These are phyloP conservation scores for Eurois occulta DNA, from an alignment of 2,888 invertebrate species.

Conservation along the genomic window DNA sequence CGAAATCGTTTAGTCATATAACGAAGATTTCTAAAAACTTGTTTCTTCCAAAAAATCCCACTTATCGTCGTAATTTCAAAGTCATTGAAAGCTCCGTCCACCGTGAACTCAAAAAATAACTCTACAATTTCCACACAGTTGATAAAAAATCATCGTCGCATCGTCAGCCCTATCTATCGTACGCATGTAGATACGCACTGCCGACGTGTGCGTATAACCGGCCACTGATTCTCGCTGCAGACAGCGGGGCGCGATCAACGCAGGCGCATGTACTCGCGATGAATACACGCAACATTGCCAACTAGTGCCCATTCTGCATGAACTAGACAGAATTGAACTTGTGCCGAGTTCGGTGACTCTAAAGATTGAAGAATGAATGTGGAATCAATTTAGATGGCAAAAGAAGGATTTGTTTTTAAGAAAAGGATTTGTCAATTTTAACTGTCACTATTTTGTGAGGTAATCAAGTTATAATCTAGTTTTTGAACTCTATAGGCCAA, in stretches of 20 bases:
- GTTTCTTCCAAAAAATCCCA: background rate
- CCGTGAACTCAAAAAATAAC: background rate
- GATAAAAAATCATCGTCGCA: background rate
- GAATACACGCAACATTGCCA: conserved; percentile 62
- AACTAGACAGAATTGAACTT: conserved; percentile 57
- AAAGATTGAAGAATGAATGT: conserved; percentile 36
- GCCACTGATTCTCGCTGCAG: conserved; percentile 68
- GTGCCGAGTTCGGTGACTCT: conserved; percentile 56
- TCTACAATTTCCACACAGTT: background rate
- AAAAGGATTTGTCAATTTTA: conserved; percentile 37
- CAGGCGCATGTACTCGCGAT: conserved; percentile 52
- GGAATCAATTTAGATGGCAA: conserved; percentile 35
- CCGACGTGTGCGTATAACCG: conserved; percentile 59
- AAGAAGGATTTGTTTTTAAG: conserved; percentile 15
- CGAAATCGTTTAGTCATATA: background rate
- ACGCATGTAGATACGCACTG: conserved; percentile 50
- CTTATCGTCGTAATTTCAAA: background rate
- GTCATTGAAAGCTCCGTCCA: background rate
- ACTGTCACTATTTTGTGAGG: conserved; percentile 29
- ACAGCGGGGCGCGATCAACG: conserved; percentile 76
- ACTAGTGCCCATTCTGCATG: conserved; percentile 60
- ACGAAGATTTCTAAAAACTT: background rate
- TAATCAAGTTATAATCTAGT: conserved; percentile 13
- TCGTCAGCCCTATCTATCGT: conserved; percentile 51
- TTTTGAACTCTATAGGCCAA: conserved; percentile 22